Evolutionary conservation across 2,888 invertebrate species (phyloP).

Genomic region (Drosophila quasianomalipes): DNA sequence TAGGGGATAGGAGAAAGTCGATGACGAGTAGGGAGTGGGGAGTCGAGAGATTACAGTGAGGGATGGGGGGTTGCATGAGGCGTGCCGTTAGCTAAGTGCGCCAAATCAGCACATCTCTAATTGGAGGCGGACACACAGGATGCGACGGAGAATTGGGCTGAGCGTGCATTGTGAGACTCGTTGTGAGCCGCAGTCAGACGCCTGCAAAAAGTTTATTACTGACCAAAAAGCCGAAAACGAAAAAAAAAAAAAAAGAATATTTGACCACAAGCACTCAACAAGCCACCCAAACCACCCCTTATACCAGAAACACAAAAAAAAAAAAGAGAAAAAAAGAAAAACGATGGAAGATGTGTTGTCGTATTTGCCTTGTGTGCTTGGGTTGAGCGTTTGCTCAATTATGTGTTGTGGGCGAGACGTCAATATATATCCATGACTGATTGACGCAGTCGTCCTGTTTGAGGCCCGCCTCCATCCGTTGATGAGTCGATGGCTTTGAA

Average conservation of each 20-base stretch:
- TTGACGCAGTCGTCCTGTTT: conserved; percentile 16
- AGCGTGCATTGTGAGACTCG: conserved; percentile 24
- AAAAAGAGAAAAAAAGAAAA: background rate
- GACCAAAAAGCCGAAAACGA: conserved; percentile 18
- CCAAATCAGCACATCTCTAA: conserved; percentile 78
- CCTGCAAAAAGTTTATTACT: conserved; percentile 54
- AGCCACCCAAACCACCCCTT: background rate
- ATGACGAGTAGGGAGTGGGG: background rate
- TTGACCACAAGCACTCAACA: conserved; percentile 21
- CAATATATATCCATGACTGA: conserved; percentile 37
- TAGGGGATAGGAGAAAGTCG: background rate
- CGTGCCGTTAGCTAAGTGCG: conserved; percentile 73
- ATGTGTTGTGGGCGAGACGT: conserved; percentile 38
- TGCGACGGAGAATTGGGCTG: conserved; percentile 5
- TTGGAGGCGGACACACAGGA: conserved; percentile 62
- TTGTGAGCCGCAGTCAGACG: conserved; percentile 9
- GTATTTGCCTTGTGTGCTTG: conserved; percentile 27
- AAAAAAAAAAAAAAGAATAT: conserved; percentile 3
- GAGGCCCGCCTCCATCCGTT: conserved; percentile 15
- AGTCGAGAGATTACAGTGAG: background rate
- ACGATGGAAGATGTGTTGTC: conserved; percentile 12
- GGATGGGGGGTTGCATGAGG: conserved; percentile 40
- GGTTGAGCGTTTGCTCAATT: conserved; percentile 53
- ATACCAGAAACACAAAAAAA: background rate
- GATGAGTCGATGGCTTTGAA: conserved; percentile 51